These are phyloP conservation scores for Garrulus glandarius DNA, from an alignment of 2,797 vertebrate species.

Conservation along the genomic window DNA sequence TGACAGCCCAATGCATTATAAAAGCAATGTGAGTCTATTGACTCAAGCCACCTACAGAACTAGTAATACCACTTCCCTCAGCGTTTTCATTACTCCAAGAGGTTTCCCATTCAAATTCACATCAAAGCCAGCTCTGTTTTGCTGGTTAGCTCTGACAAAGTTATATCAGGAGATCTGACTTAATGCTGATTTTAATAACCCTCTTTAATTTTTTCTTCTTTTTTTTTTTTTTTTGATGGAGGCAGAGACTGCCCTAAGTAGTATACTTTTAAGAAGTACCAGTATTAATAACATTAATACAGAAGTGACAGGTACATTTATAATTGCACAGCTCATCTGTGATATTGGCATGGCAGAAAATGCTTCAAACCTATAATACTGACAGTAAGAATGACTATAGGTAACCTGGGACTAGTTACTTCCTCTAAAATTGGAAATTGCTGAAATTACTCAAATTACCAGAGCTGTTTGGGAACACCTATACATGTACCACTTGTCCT, in stretches of 20 bases:
- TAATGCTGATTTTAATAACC: neutral
- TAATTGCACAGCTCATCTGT: neutral
- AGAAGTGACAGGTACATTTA: neutral
- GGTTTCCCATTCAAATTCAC: neutral
- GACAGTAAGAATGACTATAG: constrained; percentile 19
- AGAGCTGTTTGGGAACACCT: neutral
- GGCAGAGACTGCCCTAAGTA: neutral
- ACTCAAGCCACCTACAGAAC: neutral
- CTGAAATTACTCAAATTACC: constrained; percentile 14
- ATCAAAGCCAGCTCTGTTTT: neutral
- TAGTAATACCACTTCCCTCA: neutral
- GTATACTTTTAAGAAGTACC: neutral
- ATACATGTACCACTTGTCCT: neutral
- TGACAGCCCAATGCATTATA: neutral
- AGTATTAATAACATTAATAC: neutral
- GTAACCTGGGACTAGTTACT: neutral
- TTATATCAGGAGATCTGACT: neutral
- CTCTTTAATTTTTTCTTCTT: neutral
- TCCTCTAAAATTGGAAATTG: constrained; percentile 7
- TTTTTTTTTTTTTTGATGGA: neutral
- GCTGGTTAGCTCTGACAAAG: neutral
- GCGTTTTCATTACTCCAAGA: neutral
- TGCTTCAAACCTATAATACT: neutral
- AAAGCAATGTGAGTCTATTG: neutral
- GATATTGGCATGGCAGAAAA: neutral